Evolutionary conservation across 2,797 vertebrate species (phyloP).

Genomic region (Oreonectes daqikongensis): DNA sequence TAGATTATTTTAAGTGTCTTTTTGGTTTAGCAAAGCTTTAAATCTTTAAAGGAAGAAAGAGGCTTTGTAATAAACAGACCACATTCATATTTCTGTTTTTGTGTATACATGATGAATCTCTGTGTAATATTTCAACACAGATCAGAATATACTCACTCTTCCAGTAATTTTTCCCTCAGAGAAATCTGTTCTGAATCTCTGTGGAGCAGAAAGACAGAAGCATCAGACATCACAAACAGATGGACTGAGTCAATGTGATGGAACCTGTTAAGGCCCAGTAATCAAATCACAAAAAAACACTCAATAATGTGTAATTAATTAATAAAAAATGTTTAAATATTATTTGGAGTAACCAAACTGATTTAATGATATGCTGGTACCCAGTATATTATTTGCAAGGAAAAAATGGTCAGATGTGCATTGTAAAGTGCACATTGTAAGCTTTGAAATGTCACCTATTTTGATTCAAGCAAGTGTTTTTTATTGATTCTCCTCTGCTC

Average conservation of each 20-base stretch:
- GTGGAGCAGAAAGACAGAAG: slow-evolving; percentile 56
- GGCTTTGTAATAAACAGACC: background rate
- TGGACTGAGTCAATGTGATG: no score
- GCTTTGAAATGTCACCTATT: background rate
- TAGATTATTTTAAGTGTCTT: background rate
- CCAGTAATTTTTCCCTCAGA: slow-evolving; percentile 98
- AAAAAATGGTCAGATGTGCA: background rate
- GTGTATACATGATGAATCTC: background rate
- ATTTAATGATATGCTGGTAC: background rate
- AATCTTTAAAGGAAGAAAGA: background rate
- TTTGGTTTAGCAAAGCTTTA: background rate
- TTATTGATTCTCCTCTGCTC: background rate
- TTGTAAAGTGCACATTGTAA: background rate
- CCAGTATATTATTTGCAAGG: background rate
- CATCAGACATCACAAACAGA: background rate
- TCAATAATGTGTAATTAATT: no score
- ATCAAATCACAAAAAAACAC: no score
- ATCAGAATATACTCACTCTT: slow-evolving; percentile 81
- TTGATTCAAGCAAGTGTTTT: background rate
- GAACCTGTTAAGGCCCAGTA: no score
- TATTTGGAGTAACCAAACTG: no score
- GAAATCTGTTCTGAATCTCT: slow-evolving; percentile 99
- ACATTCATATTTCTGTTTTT: background rate
- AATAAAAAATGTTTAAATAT: no score
- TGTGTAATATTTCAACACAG: background rate